Percentiles rank a stretch among this genome's conserved stretches.
phyloP scores from a whole-genome alignment of 2,113 vertebrate species.

The Vulpes lagopus region DNA sequence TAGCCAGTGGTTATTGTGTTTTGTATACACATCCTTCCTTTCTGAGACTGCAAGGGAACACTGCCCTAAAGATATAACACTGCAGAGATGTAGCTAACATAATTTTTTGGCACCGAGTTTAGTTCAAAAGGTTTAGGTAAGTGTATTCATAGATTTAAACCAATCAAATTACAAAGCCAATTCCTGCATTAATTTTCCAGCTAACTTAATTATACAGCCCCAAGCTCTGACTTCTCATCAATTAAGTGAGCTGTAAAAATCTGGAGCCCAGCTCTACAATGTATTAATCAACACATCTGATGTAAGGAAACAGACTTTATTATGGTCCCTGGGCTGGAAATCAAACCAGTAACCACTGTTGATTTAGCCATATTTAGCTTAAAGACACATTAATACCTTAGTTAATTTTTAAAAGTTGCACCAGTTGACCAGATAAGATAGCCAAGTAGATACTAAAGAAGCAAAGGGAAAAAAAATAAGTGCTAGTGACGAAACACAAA shows the following conservation, averaged over 20 bases:
- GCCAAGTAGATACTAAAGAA: conserved; percentile 7
- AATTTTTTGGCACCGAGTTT: conserved; percentile 82
- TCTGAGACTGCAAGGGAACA: conserved; percentile 70
- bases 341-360: conserved; percentile 65
- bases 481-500: neutral
- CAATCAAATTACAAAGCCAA: conserved; percentile 85
- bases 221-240: conserved; percentile 84
- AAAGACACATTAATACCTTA: conserved; percentile 51
- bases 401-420: conserved; percentile 46
- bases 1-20: neutral
- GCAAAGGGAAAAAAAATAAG: neutral
- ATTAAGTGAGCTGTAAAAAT: conserved; percentile 84
- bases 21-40: conserved; percentile 58
- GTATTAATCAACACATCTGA: conserved; percentile 84
- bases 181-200: conserved; percentile 86
- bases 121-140: conserved; percentile 85
- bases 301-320: conserved; percentile 75
- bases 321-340: conserved; percentile 80
- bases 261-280: conserved; percentile 75
- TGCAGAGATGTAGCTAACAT: conserved; percentile 72
- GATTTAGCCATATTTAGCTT: conserved; percentile 45
- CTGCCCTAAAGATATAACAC: conserved; percentile 70
- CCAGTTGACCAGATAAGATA: neutral
- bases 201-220: conserved; percentile 86
- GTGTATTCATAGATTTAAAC: conserved; percentile 84